Evolutionary conservation across 2,888 invertebrate genomes (phyloP).

Genomic region (Caenorhabditis sp.): DNA sequence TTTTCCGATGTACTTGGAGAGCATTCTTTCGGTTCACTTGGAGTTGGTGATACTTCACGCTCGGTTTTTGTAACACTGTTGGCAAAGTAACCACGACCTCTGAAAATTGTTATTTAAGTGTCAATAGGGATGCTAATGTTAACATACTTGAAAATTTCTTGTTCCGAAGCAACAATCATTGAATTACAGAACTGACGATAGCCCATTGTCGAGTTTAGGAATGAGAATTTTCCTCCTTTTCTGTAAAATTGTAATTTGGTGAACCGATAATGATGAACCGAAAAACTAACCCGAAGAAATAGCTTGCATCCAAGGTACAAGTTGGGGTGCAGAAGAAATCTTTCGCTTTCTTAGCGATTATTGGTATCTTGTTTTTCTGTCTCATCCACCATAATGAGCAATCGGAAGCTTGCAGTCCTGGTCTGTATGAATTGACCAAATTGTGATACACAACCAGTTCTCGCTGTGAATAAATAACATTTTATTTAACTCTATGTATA

Average conservation of each 20-base stretch:
- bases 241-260: no score
- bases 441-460: not conserved
- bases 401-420: not conserved
- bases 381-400: not conserved
- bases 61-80: not conserved
- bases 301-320: not conserved
- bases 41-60: not conserved
- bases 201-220: not conserved
- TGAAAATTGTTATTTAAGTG: not conserved
- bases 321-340: not conserved
- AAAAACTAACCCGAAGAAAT: slow-evolving; percentile 5
- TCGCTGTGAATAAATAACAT: not conserved
- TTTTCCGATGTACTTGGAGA: not conserved
- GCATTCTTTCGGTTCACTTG: not conserved
- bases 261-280: no score
- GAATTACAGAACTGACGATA: not conserved
- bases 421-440: not conserved
- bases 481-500: no score
- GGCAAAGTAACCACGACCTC: not conserved
- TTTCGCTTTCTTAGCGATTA: not conserved
- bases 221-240: not conserved
- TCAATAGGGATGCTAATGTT: no score
- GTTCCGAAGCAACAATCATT: not conserved
- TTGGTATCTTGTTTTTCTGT: not conserved
- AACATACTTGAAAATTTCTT: not conserved